Conservation (phyloP, 2,797 vertebrate species). For the Schizothorax lantsangensis region DNA sequence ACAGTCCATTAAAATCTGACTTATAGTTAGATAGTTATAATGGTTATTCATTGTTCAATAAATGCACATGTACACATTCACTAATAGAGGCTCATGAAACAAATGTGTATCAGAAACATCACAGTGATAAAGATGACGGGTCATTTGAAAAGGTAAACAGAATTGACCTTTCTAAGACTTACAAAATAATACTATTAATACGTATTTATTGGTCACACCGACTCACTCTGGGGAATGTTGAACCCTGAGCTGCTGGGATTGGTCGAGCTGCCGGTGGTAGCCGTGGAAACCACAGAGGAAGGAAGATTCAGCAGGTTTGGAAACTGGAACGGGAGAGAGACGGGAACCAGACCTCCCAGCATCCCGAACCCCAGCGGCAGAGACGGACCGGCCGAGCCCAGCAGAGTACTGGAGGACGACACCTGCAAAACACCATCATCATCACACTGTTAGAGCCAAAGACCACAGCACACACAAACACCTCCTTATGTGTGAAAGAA, state of each 20-base stretch:
- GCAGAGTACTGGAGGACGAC: constrained; percentile 85
- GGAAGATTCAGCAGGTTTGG: constrained; percentile 89
- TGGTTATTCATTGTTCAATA: not conserved
- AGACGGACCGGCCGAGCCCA: constrained; percentile 82
- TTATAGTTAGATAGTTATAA: not conserved
- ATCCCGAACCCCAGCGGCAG: constrained; percentile 93
- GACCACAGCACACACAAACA: not conserved
- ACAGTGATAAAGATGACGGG: not conserved
- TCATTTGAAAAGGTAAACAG: not conserved
- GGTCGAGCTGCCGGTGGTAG: constrained; percentile 82
- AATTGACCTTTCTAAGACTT: not conserved
- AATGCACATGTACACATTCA: not conserved
- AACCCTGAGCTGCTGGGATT: constrained; percentile 90
- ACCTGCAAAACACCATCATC: constrained; percentile 66
- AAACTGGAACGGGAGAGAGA: constrained; percentile 96
- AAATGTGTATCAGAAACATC: constrained; percentile 42
- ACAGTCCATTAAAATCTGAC: not conserved
- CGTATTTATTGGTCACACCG: not conserved
- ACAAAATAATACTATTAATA: not conserved
- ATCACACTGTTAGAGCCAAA: not conserved
- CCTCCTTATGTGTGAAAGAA: not conserved
- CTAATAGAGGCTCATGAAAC: not conserved
- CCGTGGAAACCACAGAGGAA: constrained; percentile 71
- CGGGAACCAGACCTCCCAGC: constrained; percentile 94
- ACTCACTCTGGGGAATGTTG: constrained; percentile 94